Evolutionary conservation across 2,113 vertebrate species (phyloP).

Genomic region (Melanotaenia duboulayi): DNA sequence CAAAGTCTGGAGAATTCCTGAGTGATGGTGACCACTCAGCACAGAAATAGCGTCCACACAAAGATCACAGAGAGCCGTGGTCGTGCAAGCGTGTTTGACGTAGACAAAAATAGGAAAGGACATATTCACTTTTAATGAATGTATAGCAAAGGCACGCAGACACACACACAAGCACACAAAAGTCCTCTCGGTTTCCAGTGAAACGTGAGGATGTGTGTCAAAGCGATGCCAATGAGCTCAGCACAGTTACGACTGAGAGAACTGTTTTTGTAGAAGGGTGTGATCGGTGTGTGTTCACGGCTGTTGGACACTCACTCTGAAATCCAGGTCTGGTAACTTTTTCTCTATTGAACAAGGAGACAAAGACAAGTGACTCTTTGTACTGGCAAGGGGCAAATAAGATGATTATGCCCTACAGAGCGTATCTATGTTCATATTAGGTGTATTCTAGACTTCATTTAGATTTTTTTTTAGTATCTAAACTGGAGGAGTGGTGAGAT

Average conservation of each 20-base stretch:
- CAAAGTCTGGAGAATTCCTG: conserved; percentile 26
- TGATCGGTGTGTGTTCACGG: not conserved
- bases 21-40: conserved; percentile 32
- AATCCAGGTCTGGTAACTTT: not conserved
- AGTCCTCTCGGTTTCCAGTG: conserved; percentile 6
- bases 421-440: too few relatives aligned
- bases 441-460: too few relatives aligned
- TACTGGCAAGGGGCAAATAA: too few relatives aligned
- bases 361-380: too few relatives aligned
- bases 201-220: conserved; percentile 37
- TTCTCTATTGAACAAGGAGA: conserved; percentile 1
- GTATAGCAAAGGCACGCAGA: not conserved
- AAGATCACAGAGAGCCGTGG: conserved; percentile 10
- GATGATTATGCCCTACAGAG: too few relatives aligned
- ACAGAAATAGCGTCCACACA: conserved; percentile 21
- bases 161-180: not conserved
- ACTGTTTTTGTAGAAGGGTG: conserved; percentile 45
- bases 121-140: conserved; percentile 30
- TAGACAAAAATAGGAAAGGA: conserved; percentile 31
- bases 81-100: not conserved
- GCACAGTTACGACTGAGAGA: conserved; percentile 19
- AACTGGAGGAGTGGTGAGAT: too few relatives aligned
- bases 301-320: not conserved
- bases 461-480: too few relatives aligned
- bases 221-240: conserved; percentile 11